These are phyloP conservation scores for Ellobium chinense DNA, from an alignment of 2,888 invertebrate genomes.

Conservation along the genomic window DNA sequence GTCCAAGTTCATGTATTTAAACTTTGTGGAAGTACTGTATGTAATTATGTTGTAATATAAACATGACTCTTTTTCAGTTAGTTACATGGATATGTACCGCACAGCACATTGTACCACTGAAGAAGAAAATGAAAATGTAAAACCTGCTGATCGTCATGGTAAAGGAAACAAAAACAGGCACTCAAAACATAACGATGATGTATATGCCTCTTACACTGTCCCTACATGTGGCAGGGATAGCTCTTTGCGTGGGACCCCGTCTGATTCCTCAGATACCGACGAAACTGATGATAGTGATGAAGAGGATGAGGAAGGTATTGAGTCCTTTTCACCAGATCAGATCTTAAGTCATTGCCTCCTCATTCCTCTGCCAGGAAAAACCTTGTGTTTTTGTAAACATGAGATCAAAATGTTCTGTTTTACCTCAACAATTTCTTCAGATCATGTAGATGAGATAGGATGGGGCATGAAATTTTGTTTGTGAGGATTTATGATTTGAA, in stretches of 20 bases:
- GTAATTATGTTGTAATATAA: background rate
- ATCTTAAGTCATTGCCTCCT: too few species aligned
- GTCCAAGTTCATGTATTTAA: too few species aligned
- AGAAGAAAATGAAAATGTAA: background rate
- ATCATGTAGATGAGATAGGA: too few species aligned
- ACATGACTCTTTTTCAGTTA: background rate
- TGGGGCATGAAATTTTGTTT: too few species aligned
- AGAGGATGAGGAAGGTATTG: background rate
- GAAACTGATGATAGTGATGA: constrained; percentile 23
- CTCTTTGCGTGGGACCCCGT: background rate
- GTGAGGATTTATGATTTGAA: too few species aligned
- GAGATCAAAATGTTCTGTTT: too few species aligned
- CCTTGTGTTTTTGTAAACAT: too few species aligned
- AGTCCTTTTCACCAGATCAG: too few species aligned
- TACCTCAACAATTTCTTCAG: too few species aligned
- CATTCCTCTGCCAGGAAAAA: too few species aligned
- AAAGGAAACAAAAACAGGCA: background rate
- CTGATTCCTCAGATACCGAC: background rate
- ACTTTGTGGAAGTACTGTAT: background rate
- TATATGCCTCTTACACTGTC: constrained; percentile 31
- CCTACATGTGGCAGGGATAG: constrained; percentile 16
- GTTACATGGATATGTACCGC: constrained; percentile 13
- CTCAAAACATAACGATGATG: constrained; percentile 8
- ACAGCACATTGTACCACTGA: constrained; percentile 20
- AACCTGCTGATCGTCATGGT: background rate